These are phyloP conservation scores for Hemiscyllium ocellatum DNA, from an alignment of 2,113 vertebrate species.

Conservation along the genomic window DNA sequence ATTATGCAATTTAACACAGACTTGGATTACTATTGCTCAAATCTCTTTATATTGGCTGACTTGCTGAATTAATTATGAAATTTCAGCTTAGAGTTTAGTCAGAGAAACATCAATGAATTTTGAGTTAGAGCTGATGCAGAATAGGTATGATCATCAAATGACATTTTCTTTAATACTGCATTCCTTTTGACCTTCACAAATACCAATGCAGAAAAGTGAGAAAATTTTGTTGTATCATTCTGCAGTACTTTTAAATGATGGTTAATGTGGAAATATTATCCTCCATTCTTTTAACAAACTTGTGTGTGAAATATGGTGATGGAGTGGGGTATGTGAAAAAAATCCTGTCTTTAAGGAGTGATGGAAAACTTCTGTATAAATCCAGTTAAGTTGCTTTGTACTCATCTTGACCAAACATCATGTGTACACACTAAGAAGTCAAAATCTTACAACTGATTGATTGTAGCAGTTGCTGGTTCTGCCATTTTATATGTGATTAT, in stretches of 20 bases:
- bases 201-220: background rate
- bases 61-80: background rate
- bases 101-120: background rate
- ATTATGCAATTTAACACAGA: background rate
- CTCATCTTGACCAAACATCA: background rate
- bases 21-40: background rate
- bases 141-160: background rate
- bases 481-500: too few relatives aligned
- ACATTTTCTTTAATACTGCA: background rate
- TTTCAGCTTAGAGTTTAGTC: background rate
- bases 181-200: background rate
- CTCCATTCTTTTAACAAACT: background rate
- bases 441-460: background rate
- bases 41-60: background rate
- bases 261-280: background rate
- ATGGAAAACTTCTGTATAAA: background rate
- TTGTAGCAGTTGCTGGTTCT: background rate
- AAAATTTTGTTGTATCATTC: too few relatives aligned
- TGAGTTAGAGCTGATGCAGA: background rate
- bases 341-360: background rate
- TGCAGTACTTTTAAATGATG: background rate
- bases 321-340: background rate
- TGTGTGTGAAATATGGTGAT: background rate
- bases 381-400: background rate
- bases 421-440: background rate